phyloP scores from a whole-genome alignment of 53 echinoderm and acorn worm genomes.

The Glandiceps talaboti region DNA sequence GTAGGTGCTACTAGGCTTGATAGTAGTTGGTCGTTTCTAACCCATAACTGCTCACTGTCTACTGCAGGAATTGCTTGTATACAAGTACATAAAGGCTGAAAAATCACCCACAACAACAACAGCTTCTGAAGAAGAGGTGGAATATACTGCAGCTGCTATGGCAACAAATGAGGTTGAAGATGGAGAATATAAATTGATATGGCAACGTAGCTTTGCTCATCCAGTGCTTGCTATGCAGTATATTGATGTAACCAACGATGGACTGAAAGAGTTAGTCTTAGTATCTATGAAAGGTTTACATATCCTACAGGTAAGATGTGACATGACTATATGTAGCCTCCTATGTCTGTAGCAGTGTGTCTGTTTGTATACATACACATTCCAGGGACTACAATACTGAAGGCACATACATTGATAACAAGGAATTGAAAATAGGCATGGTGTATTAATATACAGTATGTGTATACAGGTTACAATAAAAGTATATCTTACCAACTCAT shows the following conservation, averaged over 20 bases:
- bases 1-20: too few species aligned
- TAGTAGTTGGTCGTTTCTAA: too few species aligned
- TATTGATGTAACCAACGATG: conserved; percentile 89
- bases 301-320: conserved; percentile 64
- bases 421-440: too few species aligned
- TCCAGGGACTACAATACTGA: too few species aligned
- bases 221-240: conserved; percentile 73
- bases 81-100: conserved; percentile 10
- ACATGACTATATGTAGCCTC: too few species aligned
- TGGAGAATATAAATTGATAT: conserved; percentile 44
- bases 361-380: too few species aligned
- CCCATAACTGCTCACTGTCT: not conserved
- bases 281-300: conserved; percentile 69
- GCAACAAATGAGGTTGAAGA: not conserved
- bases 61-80: conserved; percentile 23
- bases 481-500: too few species aligned
- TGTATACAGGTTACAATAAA: too few species aligned
- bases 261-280: conserved; percentile 67
- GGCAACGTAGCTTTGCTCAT: conserved; percentile 82
- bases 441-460: too few species aligned
- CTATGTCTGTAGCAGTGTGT: too few species aligned
- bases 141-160: not conserved
- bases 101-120: not conserved
- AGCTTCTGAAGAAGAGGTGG: not conserved
- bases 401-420: too few species aligned